These are phyloP conservation scores for Esox masquinongy DNA, from an alignment of 2,797 vertebrate genomes.

Conservation along the genomic window DNA sequence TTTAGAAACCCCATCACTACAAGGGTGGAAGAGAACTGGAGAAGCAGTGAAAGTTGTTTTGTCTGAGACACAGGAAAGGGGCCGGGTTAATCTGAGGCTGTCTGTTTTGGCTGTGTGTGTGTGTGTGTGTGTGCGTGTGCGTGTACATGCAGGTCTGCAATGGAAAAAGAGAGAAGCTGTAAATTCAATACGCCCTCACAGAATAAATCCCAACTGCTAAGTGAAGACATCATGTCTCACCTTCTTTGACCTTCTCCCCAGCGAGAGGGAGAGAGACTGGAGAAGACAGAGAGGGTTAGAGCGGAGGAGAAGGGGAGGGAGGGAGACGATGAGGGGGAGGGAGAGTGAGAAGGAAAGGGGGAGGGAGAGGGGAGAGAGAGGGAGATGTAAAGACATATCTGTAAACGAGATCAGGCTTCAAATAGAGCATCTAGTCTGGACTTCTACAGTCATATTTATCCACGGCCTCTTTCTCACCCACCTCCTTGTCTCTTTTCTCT, in stretches of 20 bases:
- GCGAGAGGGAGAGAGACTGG: background rate
- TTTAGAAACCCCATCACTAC: background rate
- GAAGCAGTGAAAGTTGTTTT: background rate
- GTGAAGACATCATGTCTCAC: slow-evolving; percentile 32
- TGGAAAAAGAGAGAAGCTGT: slow-evolving; percentile 4
- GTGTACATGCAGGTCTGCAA: background rate
- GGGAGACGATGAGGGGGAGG: background rate
- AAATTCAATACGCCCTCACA: slow-evolving; percentile 21
- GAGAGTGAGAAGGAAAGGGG: background rate
- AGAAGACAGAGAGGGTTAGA: background rate
- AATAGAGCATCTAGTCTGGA: background rate
- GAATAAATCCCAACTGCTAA: slow-evolving; percentile 30
- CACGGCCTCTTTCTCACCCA: background rate
- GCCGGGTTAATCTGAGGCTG: background rate
- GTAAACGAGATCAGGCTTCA: background rate
- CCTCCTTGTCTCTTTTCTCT: background rate
- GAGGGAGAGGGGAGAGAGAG: background rate
- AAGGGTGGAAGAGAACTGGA: background rate
- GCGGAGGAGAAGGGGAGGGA: background rate
- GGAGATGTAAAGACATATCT: background rate
- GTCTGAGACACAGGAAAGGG: slow-evolving; percentile 1
- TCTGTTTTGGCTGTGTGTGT: background rate
- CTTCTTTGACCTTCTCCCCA: slow-evolving; percentile 34
- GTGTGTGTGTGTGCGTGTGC: slow-evolving; percentile 14
- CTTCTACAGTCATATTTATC: background rate